These are phyloP conservation scores for Saccostrea glomerata DNA, from an alignment of 1,140 invertebrate species.

Conservation along the genomic window DNA sequence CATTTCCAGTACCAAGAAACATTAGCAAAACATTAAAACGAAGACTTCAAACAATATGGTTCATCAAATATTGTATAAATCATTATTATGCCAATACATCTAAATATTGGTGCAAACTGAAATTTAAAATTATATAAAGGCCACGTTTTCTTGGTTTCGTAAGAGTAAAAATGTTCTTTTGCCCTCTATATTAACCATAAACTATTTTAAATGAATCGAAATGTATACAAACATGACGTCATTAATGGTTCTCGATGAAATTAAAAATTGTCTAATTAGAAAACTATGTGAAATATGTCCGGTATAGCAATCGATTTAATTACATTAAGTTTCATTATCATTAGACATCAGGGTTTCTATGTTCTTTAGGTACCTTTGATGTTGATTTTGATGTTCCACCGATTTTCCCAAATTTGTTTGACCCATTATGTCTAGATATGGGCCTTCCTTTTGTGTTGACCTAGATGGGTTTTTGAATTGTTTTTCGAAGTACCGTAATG, in stretches of 20 bases:
- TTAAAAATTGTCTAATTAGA: background rate
- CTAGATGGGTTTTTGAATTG: constrained; percentile 1
- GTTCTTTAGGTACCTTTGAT: background rate
- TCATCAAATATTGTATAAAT: constrained; percentile 26
- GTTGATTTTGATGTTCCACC: background rate
- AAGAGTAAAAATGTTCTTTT: background rate
- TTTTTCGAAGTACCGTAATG: background rate
- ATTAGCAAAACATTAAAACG: background rate
- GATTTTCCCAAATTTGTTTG: background rate
- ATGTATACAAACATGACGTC: background rate
- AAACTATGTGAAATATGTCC: background rate
- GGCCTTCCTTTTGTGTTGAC: background rate
- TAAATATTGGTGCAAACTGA: background rate
- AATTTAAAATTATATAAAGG: background rate
- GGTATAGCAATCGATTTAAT: constrained; percentile 22
- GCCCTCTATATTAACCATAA: background rate
- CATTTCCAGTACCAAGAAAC: background rate
- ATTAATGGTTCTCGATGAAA: background rate
- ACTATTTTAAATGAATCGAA: background rate
- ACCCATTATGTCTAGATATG: constrained; percentile 8
- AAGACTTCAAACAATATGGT: background rate
- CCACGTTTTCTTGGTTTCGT: background rate
- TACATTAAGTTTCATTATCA: constrained; percentile 13
- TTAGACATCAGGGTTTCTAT: background rate
- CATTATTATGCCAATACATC: background rate